Conservation (phyloP, 2,113 vertebrate genomes). For the Ictalurus furcatus region DNA sequence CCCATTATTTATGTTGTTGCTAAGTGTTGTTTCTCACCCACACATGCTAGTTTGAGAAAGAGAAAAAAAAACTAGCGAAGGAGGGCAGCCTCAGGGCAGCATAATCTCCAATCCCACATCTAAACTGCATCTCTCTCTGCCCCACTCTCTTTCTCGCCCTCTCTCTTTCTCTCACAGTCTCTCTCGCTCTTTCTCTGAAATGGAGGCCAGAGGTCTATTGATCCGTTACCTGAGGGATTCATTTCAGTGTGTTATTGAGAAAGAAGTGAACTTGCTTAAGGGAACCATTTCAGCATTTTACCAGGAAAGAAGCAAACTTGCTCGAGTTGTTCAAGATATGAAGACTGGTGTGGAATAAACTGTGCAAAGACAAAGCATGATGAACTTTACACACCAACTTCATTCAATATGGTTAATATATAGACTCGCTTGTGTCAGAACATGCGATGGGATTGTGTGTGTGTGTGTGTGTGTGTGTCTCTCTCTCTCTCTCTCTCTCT, state of each 20-base stretch:
- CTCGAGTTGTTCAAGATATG: neutral
- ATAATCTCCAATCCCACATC: constrained; percentile 23
- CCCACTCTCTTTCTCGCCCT: constrained; percentile 12
- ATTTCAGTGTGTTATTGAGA: constrained; percentile 21
- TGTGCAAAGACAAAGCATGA: neutral
- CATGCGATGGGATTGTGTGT: neutral
- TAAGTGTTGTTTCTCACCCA: constrained; percentile 32
- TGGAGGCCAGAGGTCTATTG: constrained; percentile 28
- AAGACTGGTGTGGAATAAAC: neutral
- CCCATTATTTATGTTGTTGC: neutral
- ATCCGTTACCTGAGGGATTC: neutral
- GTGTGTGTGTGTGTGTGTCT: neutral
- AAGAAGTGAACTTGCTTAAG: constrained; percentile 16
- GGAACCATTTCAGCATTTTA: constrained; percentile 6
- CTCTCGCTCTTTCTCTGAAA: neutral
- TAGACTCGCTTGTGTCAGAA: constrained; percentile 5
- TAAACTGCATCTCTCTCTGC: neutral
- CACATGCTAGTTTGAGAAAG: neutral
- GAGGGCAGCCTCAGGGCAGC: constrained; percentile 34
- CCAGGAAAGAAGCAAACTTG: neutral
- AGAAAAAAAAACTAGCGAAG: neutral
- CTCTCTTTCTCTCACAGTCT: neutral
- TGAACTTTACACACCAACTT: neutral
- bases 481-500: constrained; percentile 6
- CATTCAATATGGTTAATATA: neutral